These are phyloP conservation scores for Hippolais icterina DNA, from an alignment of 2,113 vertebrate genomes.

Conservation along the genomic window DNA sequence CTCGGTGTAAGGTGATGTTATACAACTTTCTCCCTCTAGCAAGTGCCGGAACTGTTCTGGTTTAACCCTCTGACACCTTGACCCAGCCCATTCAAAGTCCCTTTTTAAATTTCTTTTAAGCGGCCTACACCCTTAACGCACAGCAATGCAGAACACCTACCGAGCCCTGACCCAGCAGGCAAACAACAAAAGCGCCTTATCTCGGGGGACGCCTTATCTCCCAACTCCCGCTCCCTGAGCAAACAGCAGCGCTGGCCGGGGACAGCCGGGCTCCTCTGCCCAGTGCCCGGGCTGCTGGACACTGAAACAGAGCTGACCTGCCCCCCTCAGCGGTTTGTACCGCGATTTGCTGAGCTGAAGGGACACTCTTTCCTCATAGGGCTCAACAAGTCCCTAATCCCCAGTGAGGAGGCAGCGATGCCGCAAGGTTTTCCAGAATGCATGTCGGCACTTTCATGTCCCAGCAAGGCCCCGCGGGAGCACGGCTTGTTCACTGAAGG, in stretches of 20 bases:
- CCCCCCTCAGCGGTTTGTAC: neutral
- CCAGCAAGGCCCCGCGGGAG: neutral
- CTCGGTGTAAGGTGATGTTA: neutral
- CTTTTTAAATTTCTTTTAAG: neutral
- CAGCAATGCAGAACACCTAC: neutral
- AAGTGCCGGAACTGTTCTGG: neutral
- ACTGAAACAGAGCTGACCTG: neutral
- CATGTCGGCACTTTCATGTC: neutral
- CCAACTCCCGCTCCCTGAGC: neutral
- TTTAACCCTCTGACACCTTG: constrained; percentile 31
- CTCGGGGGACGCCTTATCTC: neutral
- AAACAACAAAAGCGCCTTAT: constrained; percentile 41
- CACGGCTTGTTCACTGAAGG: neutral
- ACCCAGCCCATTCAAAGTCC: constrained; percentile 54
- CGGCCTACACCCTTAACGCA: constrained; percentile 24
- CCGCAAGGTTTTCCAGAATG: neutral
- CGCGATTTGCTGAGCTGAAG: neutral
- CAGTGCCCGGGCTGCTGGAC: neutral
- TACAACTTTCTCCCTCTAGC: neutral
- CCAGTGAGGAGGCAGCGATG: neutral
- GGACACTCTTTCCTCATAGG: neutral
- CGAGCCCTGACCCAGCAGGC: neutral
- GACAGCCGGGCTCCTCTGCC: neutral
- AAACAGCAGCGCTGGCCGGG: neutral
- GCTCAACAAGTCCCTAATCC: neutral